Base-by-base conservation (phyloP, 1,140 invertebrate genomes). In the Drosophila pallidifrons region DNA sequence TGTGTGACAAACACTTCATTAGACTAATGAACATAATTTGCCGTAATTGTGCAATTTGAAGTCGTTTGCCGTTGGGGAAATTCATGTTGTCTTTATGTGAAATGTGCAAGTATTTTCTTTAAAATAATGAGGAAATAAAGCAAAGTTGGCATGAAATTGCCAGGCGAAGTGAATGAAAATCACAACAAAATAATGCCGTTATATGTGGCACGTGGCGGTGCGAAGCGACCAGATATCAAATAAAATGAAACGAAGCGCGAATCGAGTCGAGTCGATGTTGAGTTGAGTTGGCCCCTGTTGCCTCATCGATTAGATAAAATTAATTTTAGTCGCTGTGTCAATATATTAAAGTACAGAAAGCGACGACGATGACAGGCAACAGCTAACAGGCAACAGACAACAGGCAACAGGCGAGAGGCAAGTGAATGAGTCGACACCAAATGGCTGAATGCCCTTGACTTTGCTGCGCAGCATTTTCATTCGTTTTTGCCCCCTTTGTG, bases 231-330 rank as follows among this genome's bases (percentile, higher is more conserved):
- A 32, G 30, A 32, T 32, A 32, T 5, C 30, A 38, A 38, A 38
- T 64, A 66, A 75, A 77, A 30, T 10, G 25, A 25, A 52, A 52
- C 78, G 78, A 32, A 16, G 41, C n/a, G 32, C 38, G 30, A 45
- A 16, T 13, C 20, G 51, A 13, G 45, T 35, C 20, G 51, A 13
- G 45, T 35, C 59, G 30, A 38, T 25, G 35, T 32, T 8, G 30
- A 38, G 35, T 38, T 3, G 35, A 38, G 35, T 38, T 61, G 38
- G 41, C 5, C 41, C 32, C 55, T 10, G 47, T 25, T 25, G 52
- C 25, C 58, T 71, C 79, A 89, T 89, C 85, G 85, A 89, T 89
- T 89, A 89, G 85, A 89, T 89, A 89, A 89, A 81, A 79, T 85
- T 89, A 89, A 88, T 89, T 88, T 89, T 88, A 88, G 85, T 83